phyloP scores from a whole-genome alignment of 2,888 invertebrate genomes.

The Eupithecia vulgata region DNA sequence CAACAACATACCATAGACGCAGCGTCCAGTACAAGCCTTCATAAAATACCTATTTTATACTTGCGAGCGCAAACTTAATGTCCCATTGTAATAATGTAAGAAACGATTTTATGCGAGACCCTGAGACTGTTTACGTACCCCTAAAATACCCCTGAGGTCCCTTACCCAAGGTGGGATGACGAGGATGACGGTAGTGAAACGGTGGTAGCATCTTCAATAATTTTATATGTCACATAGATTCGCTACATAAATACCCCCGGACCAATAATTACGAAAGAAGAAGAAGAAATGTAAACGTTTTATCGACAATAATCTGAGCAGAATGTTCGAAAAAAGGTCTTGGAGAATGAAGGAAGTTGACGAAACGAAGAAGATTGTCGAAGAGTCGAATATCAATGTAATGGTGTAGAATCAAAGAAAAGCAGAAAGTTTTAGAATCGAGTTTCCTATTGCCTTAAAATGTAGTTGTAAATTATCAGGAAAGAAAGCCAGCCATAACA shows the following conservation, averaged over 20 bases:
- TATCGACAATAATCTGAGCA: background rate
- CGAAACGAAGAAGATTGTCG: background rate
- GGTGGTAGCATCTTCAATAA: background rate
- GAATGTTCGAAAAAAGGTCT: background rate
- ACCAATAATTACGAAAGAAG: background rate
- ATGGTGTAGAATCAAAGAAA: background rate
- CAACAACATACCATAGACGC: conserved; percentile 28
- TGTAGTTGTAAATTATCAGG: too few species aligned
- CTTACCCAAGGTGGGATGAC: background rate
- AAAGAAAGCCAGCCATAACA: too few species aligned
- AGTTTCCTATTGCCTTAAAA: background rate
- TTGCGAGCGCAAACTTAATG: conserved; percentile 38
- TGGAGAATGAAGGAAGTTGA: background rate
- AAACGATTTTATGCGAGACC: conserved; percentile 23
- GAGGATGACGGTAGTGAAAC: background rate
- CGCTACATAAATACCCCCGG: background rate
- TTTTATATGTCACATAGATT: background rate
- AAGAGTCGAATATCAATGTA: background rate
- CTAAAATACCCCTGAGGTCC: conserved; percentile 7
- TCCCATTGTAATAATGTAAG: conserved; percentile 41
- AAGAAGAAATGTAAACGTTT: background rate
- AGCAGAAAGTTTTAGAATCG: background rate
- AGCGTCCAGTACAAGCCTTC: conserved; percentile 29
- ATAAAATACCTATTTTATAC: conserved; percentile 42
- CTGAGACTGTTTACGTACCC: conserved; percentile 3